Percentiles rank a stretch among this genome's conserved stretches.
phyloP scores from a whole-genome alignment of 2,113 vertebrate genomes.

The Bagarius yarrelli region DNA sequence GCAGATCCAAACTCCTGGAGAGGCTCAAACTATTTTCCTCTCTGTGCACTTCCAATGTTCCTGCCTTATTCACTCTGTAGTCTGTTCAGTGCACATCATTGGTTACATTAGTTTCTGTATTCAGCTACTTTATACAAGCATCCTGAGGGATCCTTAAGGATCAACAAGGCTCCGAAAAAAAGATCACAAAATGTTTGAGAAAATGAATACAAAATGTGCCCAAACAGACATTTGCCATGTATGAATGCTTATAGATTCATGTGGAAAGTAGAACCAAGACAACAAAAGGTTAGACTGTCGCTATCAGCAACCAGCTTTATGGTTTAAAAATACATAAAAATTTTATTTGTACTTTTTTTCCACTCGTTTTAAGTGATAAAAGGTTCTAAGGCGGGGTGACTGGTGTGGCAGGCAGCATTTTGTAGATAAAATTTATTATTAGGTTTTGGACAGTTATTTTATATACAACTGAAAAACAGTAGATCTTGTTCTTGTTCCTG shows the following conservation, averaged over 20 bases:
- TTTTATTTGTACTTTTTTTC: no score
- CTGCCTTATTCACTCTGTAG: constrained; percentile 24
- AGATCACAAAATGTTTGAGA: background rate
- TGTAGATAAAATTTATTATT: no score
- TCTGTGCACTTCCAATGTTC: constrained; percentile 44
- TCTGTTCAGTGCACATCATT: constrained; percentile 24
- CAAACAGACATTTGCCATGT: background rate
- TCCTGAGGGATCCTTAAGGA: background rate
- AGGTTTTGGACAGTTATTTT: no score
- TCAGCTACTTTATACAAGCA: background rate
- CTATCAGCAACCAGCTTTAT: background rate
- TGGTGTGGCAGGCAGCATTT: no score
- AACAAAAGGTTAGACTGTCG: background rate
- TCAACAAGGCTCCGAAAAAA: background rate
- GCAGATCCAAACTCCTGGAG: constrained; percentile 50
- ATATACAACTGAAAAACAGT: no score
- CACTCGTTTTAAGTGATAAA: no score
- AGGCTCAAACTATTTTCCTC: constrained; percentile 54
- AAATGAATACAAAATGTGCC: background rate
- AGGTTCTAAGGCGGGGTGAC: no score
- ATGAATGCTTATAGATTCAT: background rate
- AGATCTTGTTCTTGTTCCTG: no score
- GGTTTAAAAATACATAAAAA: no score
- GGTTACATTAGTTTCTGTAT: constrained; percentile 2
- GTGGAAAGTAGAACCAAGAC: background rate